Conservation (phyloP, 2,113 vertebrate species). For the Xerus inauris region DNA sequence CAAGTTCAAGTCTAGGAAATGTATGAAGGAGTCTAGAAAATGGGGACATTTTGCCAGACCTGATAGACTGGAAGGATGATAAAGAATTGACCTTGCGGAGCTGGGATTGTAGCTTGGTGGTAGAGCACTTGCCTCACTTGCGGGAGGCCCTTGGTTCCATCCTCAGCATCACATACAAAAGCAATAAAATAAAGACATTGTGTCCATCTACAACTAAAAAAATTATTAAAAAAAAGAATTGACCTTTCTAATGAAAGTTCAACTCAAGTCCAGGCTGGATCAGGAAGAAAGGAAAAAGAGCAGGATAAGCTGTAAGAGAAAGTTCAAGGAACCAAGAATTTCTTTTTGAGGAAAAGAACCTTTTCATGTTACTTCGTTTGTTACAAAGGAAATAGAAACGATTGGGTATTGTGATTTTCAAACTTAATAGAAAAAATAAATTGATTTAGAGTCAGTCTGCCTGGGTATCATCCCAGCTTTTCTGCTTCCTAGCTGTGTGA, state of each 20-base stretch:
- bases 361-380: background rate
- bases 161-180: too few relatives aligned
- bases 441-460: background rate
- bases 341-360: background rate
- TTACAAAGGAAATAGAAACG: background rate
- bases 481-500: background rate
- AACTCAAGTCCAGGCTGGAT: background rate
- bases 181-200: too few relatives aligned
- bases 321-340: background rate
- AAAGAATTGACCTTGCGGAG: background rate
- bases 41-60: background rate
- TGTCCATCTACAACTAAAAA: too few relatives aligned
- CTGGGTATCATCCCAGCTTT: background rate
- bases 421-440: background rate
- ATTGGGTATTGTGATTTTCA: background rate
- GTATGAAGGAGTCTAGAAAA: background rate
- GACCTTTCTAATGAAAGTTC: background rate
- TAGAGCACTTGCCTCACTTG: too few relatives aligned
- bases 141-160: too few relatives aligned
- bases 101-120: too few relatives aligned
- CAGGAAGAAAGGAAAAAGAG: background rate
- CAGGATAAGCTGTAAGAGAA: background rate
- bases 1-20: background rate
- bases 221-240: too few relatives aligned
- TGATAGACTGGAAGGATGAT: background rate